phyloP scores from a whole-genome alignment of 2,888 invertebrate genomes.

The Neoscelio sp. region DNA sequence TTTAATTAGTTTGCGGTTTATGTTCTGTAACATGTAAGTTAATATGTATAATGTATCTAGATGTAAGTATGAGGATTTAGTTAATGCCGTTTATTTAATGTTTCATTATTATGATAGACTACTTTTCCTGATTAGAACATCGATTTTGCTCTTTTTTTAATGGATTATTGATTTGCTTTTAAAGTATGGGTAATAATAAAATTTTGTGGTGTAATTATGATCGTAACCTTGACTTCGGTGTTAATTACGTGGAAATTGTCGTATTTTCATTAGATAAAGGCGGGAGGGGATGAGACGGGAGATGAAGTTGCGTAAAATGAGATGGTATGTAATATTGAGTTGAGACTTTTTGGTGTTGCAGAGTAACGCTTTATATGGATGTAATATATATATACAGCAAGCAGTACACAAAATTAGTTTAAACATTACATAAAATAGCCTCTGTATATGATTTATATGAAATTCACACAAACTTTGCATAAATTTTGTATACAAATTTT shows the following conservation, averaged over 20 bases:
- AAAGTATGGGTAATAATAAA: conserved; percentile 11
- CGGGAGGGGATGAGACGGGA: too few species aligned
- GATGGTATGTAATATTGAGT: conserved; percentile 27
- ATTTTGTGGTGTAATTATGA: conserved; percentile 37
- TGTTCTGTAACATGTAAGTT: conserved; percentile 31
- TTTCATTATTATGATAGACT: conserved; percentile 41
- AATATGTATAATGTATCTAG: conserved; percentile 5
- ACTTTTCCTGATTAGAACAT: conserved; percentile 32
- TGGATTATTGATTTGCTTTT: conserved; percentile 36
- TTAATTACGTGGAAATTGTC: conserved; percentile 49
- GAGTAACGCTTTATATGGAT: background rate
- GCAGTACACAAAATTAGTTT: too few species aligned
- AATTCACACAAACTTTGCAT: too few species aligned
- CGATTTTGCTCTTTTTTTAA: conserved; percentile 32
- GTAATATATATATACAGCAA: too few species aligned
- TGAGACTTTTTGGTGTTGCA: conserved; percentile 20
- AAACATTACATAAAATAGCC: too few species aligned
- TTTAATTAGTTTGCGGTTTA: conserved; percentile 56
- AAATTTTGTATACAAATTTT: too few species aligned
- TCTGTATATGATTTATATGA: too few species aligned
- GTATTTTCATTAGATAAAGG: conserved; percentile 38
- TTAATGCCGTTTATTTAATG: conserved; percentile 16
- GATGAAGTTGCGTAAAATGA: conserved; percentile 19
- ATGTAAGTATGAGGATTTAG: conserved; percentile 30
- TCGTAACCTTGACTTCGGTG: conserved; percentile 45